phyloP scores from a whole-genome alignment of 2,797 vertebrate genomes.

The Limnodromus scolopaceus region DNA sequence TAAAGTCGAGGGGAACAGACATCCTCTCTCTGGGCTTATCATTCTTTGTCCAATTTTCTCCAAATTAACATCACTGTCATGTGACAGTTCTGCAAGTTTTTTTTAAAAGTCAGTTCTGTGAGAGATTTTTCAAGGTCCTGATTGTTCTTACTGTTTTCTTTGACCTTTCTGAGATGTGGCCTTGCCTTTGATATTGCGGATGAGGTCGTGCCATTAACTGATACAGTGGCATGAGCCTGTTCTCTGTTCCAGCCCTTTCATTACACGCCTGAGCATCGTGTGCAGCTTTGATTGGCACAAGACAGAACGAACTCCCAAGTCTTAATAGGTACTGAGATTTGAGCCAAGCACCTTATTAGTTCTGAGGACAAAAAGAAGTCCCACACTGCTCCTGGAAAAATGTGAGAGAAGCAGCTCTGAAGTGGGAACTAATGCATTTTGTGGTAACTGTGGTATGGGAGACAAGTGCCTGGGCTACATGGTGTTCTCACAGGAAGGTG shows the following conservation, averaged over 20 bases:
- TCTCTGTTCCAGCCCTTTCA: background rate
- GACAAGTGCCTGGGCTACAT: background rate
- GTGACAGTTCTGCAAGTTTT: background rate
- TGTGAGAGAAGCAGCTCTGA: background rate
- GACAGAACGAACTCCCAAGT: background rate
- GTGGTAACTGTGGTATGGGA: background rate
- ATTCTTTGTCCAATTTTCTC: background rate
- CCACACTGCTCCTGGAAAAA: background rate
- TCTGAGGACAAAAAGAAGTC: background rate
- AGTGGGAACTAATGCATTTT: background rate
- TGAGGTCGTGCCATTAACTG: background rate
- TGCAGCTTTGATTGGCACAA: background rate
- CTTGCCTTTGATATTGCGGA: background rate
- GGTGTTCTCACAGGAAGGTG: background rate
- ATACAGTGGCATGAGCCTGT: accelerated
- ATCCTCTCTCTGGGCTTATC: background rate
- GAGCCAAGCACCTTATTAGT: background rate
- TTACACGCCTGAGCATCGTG: accelerated
- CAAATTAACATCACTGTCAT: background rate
- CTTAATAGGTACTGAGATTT: background rate
- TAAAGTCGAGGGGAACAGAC: accelerated
- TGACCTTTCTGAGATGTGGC: background rate
- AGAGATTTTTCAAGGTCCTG: background rate
- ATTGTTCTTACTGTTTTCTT: background rate
- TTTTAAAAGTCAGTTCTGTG: background rate